Evolutionary conservation across 2,888 invertebrate genomes (phyloP).

Genomic region (Melolontha melolontha): DNA sequence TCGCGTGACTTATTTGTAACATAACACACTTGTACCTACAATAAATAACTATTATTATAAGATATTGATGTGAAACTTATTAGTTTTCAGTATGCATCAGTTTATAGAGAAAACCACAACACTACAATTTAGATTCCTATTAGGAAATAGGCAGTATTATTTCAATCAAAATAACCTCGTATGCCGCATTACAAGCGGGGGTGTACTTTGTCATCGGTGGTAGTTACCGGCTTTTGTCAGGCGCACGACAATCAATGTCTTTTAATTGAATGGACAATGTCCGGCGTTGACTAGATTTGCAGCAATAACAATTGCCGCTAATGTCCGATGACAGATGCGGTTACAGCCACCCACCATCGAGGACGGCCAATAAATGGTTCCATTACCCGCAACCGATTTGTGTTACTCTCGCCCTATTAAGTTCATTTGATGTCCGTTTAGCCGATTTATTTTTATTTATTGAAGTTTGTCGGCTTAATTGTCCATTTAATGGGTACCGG

Average conservation of each 20-base stretch:
- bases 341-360: conserved; percentile 57
- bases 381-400: conserved; percentile 54
- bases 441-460: conserved; percentile 55
- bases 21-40: no score
- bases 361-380: conserved; percentile 53
- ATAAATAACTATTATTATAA: no score
- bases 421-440: conserved; percentile 55
- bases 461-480: conserved; percentile 51
- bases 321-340: conserved; percentile 63
- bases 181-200: neutral
- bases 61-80: no score
- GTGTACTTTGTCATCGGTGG: neutral
- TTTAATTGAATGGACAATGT: conserved; percentile 47
- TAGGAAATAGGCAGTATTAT: no score
- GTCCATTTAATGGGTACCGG: conserved; percentile 40
- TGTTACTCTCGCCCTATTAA: conserved; percentile 60
- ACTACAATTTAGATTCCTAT: no score
- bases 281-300: conserved; percentile 45
- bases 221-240: neutral
- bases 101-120: no score
- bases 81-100: no score
- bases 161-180: no score
- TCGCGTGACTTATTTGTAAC: no score
- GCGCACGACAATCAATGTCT: neutral
- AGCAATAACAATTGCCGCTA: conserved; percentile 57